Conservation (phyloP, 2,797 vertebrate genomes). For the Pseudopleuronectes americanus region DNA sequence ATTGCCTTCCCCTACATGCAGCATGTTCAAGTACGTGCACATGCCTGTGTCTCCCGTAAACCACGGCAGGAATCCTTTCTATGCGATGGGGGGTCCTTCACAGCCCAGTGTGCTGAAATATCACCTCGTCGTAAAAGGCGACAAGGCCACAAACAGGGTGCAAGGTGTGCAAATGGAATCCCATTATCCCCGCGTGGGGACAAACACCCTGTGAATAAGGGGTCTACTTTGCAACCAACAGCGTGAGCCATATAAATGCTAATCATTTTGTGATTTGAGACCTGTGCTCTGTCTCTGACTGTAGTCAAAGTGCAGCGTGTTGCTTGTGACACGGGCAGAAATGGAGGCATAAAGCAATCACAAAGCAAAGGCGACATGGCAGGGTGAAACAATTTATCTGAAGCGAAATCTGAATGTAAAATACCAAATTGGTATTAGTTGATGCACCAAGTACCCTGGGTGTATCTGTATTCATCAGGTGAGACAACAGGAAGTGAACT, state of each 20-base stretch:
- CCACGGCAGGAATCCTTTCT: slow-evolving; percentile 40
- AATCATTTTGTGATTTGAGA: slow-evolving; percentile 49
- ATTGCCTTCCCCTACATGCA: slow-evolving; percentile 38
- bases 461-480: slow-evolving; percentile 2
- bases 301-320: slow-evolving; percentile 19
- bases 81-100: slow-evolving; percentile 7
- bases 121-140: slow-evolving; percentile 47
- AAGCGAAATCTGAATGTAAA: slow-evolving; percentile 16
- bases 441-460: background rate
- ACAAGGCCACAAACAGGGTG: slow-evolving; percentile 57
- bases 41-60: slow-evolving; percentile 51
- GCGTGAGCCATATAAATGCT: slow-evolving; percentile 70
- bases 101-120: slow-evolving; percentile 55
- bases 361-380: background rate
- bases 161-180: slow-evolving; percentile 62
- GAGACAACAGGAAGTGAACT: background rate
- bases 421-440: background rate
- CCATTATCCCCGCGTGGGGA: slow-evolving; percentile 49
- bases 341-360: slow-evolving; percentile 3
- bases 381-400: background rate
- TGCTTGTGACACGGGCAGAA: background rate
- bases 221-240: slow-evolving; percentile 39
- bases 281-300: background rate
- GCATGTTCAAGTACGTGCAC: background rate
- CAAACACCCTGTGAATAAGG: slow-evolving; percentile 30